Conservation (phyloP, 1,140 invertebrate species). For the Musca domestica region DNA sequence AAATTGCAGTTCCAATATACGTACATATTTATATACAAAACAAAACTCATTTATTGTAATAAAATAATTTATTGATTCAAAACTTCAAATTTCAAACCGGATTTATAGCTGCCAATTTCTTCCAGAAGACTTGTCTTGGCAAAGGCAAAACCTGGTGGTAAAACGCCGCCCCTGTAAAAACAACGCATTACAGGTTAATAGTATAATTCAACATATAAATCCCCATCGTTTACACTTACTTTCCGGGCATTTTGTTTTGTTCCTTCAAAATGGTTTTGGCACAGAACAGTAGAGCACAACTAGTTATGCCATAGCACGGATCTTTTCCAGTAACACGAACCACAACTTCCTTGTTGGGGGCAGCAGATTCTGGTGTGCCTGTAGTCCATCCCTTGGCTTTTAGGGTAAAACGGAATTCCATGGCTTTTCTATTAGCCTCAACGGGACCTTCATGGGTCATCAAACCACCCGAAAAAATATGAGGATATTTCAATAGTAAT, state of each 20-base stretch:
- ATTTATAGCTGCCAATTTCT: slow-evolving; percentile 21
- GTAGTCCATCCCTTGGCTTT: slow-evolving; percentile 73
- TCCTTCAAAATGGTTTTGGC: slow-evolving; percentile 75
- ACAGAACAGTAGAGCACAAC: slow-evolving; percentile 63
- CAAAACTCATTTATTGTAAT: no score
- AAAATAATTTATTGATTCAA: slow-evolving; percentile 7
- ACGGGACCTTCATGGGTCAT: slow-evolving; percentile 66
- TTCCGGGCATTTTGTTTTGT: slow-evolving; percentile 66
- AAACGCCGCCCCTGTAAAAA: slow-evolving; percentile 55
- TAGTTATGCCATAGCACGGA: slow-evolving; percentile 80
- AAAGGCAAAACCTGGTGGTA: slow-evolving; percentile 30
- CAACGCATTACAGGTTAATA: not conserved
- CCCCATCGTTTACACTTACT: slow-evolving; percentile 12
- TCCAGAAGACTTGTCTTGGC: slow-evolving; percentile 30
- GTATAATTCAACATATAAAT: not conserved
- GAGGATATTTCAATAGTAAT: slow-evolving; percentile 67
- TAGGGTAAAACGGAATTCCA: slow-evolving; percentile 65
- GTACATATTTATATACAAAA: no score
- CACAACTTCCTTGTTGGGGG: slow-evolving; percentile 65
- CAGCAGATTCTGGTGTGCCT: slow-evolving; percentile 60
- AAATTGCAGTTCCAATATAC: no score
- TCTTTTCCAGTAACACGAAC: slow-evolving; percentile 63
- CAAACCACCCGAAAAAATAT: slow-evolving; percentile 68
- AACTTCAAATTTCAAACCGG: slow-evolving; percentile 31
- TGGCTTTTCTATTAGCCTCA: slow-evolving; percentile 60